A percentile compares a stretch with the other conserved stretches of the same genome.
Evolutionary conservation across 2,888 invertebrate genomes (phyloP).

Genomic region (Litoditis marina): DNA sequence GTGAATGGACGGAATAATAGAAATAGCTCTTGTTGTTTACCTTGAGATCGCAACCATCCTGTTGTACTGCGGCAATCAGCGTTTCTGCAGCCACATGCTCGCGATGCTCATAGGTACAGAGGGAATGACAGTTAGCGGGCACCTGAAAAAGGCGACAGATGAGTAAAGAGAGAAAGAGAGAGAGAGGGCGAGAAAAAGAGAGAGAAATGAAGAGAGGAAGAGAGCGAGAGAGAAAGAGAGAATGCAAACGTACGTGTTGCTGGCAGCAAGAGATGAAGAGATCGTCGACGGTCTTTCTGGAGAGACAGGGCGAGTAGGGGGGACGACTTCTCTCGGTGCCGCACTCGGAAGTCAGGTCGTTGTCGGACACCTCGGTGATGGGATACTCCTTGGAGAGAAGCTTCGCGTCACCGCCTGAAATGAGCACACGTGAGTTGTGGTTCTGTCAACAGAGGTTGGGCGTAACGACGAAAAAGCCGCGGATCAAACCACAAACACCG

Average conservation of each 20-base stretch:
- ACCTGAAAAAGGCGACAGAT: slow-evolving; percentile 25
- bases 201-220: too few species aligned
- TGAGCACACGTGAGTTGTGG: too few species aligned
- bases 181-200: too few species aligned
- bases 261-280: slow-evolving; percentile 57
- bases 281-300: slow-evolving; percentile 53
- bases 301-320: slow-evolving; percentile 56
- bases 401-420: slow-evolving; percentile 43
- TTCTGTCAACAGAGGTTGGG: too few species aligned
- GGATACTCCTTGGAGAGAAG: slow-evolving; percentile 48
- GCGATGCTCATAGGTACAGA: slow-evolving; percentile 59
- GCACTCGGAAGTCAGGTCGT: slow-evolving; percentile 52
- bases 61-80: slow-evolving; percentile 51
- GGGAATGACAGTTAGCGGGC: slow-evolving; percentile 53
- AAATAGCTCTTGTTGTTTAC: too few species aligned
- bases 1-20: too few species aligned
- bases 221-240: too few species aligned
- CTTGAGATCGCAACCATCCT: slow-evolving; percentile 43
- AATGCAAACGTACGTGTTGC: slow-evolving; percentile 42
- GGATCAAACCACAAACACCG: too few species aligned
- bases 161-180: too few species aligned
- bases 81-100: slow-evolving; percentile 57
- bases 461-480: too few species aligned
- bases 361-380: slow-evolving; percentile 53
- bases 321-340: slow-evolving; percentile 51